Evolutionary conservation across 2,113 vertebrate genomes (phyloP).

Genomic region (Axis porcinus): DNA sequence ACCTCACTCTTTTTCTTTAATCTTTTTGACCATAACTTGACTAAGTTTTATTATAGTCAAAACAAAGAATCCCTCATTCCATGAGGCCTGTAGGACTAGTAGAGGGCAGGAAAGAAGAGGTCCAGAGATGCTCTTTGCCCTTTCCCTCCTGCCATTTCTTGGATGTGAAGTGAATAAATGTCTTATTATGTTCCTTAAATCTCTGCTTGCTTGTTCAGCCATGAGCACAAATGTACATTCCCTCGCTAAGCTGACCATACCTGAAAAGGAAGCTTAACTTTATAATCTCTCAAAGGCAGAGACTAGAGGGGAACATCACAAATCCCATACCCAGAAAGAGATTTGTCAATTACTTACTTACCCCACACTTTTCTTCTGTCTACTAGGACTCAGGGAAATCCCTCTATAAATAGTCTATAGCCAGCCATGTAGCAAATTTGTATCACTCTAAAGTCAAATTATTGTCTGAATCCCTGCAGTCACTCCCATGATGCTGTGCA

Average conservation of each 20-base stretch:
- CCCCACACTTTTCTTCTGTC: neutral
- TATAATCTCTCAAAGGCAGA: neutral
- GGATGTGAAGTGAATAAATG: neutral
- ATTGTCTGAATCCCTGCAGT: neutral
- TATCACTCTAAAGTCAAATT: neutral
- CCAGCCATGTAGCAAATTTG: neutral
- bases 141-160: neutral
- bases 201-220: neutral
- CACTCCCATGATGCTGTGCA: neutral
- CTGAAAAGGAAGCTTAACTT: neutral
- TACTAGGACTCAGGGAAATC: neutral
- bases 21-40: neutral
- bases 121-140: neutral
- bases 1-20: neutral
- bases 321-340: neutral
- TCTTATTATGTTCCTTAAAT: neutral
- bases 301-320: neutral
- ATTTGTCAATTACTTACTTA: neutral
- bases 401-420: neutral
- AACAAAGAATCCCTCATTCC: neutral
- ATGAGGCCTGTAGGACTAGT: neutral
- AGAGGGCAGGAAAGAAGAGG: neutral
- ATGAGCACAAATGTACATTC: neutral
- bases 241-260: neutral
- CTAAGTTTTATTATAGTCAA: neutral